phyloP scores from a whole-genome alignment of 2,797 vertebrate species.

The Cephalopachus bancanus region DNA sequence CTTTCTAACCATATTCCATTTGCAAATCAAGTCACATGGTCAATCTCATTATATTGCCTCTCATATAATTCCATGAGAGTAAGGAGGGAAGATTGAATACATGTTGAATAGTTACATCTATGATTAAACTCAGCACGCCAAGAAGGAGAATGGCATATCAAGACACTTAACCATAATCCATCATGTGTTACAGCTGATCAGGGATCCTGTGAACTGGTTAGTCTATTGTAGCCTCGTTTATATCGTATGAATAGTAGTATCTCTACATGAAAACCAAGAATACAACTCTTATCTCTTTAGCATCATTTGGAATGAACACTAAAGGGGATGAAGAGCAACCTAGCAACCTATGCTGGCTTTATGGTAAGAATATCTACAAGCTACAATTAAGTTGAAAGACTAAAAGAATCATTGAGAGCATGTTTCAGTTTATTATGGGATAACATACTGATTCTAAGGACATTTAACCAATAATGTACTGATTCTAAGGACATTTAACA shows the following conservation, averaged over 20 bases:
- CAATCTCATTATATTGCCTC: no score
- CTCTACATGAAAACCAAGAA: not conserved
- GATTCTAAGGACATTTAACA: not conserved
- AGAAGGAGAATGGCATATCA: not conserved
- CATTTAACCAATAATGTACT: not conserved
- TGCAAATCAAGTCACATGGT: not conserved
- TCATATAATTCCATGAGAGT: not conserved
- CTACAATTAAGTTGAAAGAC: not conserved
- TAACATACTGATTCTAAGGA: no score
- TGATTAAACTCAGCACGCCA: not conserved
- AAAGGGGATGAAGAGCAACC: not conserved
- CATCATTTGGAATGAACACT: not conserved
- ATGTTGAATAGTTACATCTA: not conserved
- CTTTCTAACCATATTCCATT: not conserved
- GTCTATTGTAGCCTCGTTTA: not conserved
- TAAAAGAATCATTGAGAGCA: not conserved
- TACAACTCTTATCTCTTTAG: not conserved
- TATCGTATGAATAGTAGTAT: not conserved
- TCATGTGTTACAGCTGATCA: not conserved
- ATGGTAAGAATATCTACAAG: not conserved
- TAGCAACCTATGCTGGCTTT: not conserved
- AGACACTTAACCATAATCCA: not conserved
- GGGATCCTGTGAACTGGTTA: not conserved
- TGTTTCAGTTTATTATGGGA: not conserved
- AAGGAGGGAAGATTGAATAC: not conserved